Base-by-base conservation (phyloP, 1,140 invertebrate species). In the Ips typographus region DNA sequence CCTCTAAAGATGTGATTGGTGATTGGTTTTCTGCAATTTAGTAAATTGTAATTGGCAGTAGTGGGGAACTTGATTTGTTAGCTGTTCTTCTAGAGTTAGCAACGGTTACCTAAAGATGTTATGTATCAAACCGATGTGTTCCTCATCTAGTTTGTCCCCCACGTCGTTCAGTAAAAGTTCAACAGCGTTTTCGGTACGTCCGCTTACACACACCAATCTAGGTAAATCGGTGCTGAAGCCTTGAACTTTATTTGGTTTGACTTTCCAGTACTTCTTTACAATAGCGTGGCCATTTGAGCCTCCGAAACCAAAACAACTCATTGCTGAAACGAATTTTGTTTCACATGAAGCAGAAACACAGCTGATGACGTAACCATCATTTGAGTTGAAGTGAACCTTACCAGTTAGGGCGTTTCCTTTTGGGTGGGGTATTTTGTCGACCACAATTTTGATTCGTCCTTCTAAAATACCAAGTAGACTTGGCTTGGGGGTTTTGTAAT, bases 221-320 rank as follows among this genome's bases (percentile, higher is more conserved):
- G 87, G 88, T 8, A 88, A 63, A 68, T 84, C 77, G 62, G 84
- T 2, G 77, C 68, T 0, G 85, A 83, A 3, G 75, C 59, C 64
- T 86, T 84, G 1, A 82, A 61, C 74, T 88, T 88, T 37, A 78
- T 74, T 68, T 86, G 0, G 75, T 3, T 75, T 85, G 80, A 2
- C 80, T 82, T 79, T 83, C 84, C 0, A 94, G 74, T 4, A 95
- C 74, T 38, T 82, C 78, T 83, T 84, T 0, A 94, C 73, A 5
- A 95, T 73, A 39, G 88, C 80, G 77, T 94, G 92, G 39, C 87
- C 83, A 74, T 89, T 88, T 38, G 83, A 83, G 38, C 88, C 86
- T 51, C 88, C 86, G 72, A 89, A 88, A 69, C 89, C 86, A 72
- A 90, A 88, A 22, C 85, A 86, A 75, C 86, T 88, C 4, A 89